Base-by-base conservation (phyloP, 1,140 invertebrate genomes). In the Meloidogyne hapla region DNA sequence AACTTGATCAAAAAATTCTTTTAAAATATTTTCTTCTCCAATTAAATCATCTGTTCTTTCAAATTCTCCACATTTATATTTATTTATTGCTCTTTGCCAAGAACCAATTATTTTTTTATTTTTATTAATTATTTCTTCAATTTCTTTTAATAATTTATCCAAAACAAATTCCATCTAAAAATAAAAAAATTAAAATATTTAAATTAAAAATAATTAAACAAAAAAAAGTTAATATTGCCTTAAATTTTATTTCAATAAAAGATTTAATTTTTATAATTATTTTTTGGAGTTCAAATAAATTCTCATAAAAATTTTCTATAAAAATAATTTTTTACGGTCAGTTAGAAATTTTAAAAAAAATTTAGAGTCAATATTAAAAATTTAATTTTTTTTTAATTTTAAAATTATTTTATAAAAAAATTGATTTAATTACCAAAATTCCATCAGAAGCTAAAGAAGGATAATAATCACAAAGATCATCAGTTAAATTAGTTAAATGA, bases 401-500 rank as follows among this genome's bases (percentile, higher is more conserved):
- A 8, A 33, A 33, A 33, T 33, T 3, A 33, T 33, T 33, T 33
- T 33, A 33, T 21, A n/a, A 56, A n/a, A 8, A 18, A 1, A 18
- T 48, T 48, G 1, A 18, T 18, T 15, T 48, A 33, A 6, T 18
- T 18, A 56, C 48, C 48, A 56, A n/a, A 6, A n/a, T 56, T 56
- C 4, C 2, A 56, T 56, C n/a, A 21, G 18, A 8, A n/a, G 48
- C 48, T n/a, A 45, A 45, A 38, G 38, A 70, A 15, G 69, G 69
- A 45, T 38, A 70, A 70, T 70, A 48, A 70, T 70, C 4, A 61
- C 69, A 70, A 6, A 70, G n/a, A 56, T 70, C 40, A 15, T 45
- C 18, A n/a, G 48, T 56, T 56, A 56, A 56, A 56, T 56, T 56
- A 56, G 18, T 56, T 56, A 56, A 56, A 56, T 56, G n/a, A 56